Evolutionary conservation across 2,113 vertebrate species (phyloP), one percentile per base, ranked within the genome.

Genomic region (Hemibagrus wyckioides): DNA sequence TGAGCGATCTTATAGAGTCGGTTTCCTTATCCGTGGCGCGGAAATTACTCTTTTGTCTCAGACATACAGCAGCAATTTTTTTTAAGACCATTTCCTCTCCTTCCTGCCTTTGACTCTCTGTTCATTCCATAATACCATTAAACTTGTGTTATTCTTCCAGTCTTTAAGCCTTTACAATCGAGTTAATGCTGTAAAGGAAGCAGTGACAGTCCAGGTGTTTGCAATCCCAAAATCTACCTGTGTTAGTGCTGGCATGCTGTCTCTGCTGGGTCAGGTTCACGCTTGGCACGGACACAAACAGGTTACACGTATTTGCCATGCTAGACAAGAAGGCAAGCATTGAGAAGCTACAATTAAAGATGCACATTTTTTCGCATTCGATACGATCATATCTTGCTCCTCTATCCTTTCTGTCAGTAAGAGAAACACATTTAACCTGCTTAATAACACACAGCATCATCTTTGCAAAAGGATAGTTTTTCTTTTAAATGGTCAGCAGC

Each of bases 221-320:
- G 90, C 90, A 85, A 90, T 91, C 88, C n/a, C 67, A 77, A 67
- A 80, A 88, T 91, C 87, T 92, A 92, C 91, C 93, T 94, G 92
- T 89, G 86, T 84, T 76, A 48, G 25, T 28, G 41, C 44, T n/a
- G 73, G 23, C 11, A 13, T 50, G 28, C 73, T 50, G 73, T 41
- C 44, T 15, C 19, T 25, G 9, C 4, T 41, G 36, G 33, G 7
- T 39, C 36, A 41, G 39, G 13, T 30, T 52, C 30, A n/a, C 6
- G 52, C 25, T 52, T 52, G 75, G 48, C 6, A 79, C 1, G 15
- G 1, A 23, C 15, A 33, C 63, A 4, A 1, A 33, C 63, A 4
- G 5, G 10, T 73, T 76, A 15, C 73, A 76, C 73, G 36, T 11
- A 25, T 73, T 23, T 41, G 69, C 30, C 15, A 69, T 69, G 15